These are phyloP conservation scores for Engystomops pustulosus DNA, from an alignment of 2,113 vertebrate genomes.

Conservation along the genomic window DNA sequence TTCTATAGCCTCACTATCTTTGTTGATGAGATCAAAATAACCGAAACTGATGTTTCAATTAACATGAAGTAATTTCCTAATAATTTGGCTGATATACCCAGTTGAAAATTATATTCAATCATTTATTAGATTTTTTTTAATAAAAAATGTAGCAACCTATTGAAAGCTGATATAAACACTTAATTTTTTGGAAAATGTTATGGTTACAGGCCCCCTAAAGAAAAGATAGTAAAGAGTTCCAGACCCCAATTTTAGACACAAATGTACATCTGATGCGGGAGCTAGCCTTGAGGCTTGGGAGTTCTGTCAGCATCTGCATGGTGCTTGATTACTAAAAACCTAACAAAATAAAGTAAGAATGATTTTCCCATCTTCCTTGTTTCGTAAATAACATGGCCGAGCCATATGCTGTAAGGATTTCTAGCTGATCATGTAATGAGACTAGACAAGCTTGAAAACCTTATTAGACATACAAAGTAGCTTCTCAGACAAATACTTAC, in stretches of 20 bases:
- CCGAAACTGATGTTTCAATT: not conserved
- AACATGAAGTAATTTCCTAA: not conserved
- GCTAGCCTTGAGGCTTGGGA: slow-evolving; percentile 13
- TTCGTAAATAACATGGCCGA: slow-evolving; percentile 50
- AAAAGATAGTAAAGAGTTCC: not conserved
- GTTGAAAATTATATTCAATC: not conserved
- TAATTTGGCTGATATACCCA: not conserved
- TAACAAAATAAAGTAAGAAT: slow-evolving; percentile 56
- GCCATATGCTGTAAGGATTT: slow-evolving; percentile 56
- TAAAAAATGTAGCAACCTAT: too few relatives aligned
- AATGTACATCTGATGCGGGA: not conserved
- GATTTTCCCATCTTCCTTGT: slow-evolving; percentile 47
- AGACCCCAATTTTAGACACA: not conserved
- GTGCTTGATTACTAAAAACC: slow-evolving; percentile 50
- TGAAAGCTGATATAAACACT: not conserved
- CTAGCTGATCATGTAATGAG: slow-evolving; percentile 53
- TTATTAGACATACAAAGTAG: slow-evolving; percentile 56
- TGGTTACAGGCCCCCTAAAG: not conserved
- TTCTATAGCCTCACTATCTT: not conserved
- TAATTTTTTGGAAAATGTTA: not conserved
- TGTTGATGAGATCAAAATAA: not conserved
- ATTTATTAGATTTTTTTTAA: not conserved
- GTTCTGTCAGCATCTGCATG: slow-evolving; percentile 46
- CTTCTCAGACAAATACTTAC: slow-evolving; percentile 43
- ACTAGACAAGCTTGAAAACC: slow-evolving; percentile 58